Percentiles rank a stretch among this genome's conserved stretches.
phyloP scores from a whole-genome alignment of 2,888 invertebrate species.

The Tupiocoris notatus region DNA sequence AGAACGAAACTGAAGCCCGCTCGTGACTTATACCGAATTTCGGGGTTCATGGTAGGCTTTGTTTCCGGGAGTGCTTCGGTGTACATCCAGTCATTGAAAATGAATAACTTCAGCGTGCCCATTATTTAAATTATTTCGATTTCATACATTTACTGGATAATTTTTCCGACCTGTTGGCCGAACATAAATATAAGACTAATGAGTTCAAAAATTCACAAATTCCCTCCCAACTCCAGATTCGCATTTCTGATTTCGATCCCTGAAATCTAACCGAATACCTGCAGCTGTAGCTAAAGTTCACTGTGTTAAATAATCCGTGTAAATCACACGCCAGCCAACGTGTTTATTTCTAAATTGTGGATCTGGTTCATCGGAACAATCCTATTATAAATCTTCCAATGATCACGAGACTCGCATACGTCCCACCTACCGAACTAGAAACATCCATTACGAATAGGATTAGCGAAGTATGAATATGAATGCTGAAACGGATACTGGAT shows the following conservation, averaged over 20 bases:
- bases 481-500: conserved; percentile 12
- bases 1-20: not conserved
- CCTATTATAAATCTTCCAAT: not conserved
- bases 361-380: not conserved
- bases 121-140: no score
- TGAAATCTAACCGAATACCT: no score
- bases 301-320: not conserved
- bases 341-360: not conserved
- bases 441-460: conserved; percentile 12
- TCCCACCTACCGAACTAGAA: not conserved
- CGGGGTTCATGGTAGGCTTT: not conserved
- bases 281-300: no score
- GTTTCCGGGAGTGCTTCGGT: not conserved
- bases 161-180: no score
- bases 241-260: no score
- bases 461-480: conserved; percentile 4
- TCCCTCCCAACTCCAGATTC: no score
- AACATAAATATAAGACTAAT: no score
- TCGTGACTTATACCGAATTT: conserved; percentile 24
- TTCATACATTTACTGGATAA: no score
- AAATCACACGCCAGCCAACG: not conserved
- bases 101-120: no score
- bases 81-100: no score
- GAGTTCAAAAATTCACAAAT: no score
- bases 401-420: not conserved